Conservation (phyloP, 2,888 invertebrate genomes). For the Salticus scenicus region DNA sequence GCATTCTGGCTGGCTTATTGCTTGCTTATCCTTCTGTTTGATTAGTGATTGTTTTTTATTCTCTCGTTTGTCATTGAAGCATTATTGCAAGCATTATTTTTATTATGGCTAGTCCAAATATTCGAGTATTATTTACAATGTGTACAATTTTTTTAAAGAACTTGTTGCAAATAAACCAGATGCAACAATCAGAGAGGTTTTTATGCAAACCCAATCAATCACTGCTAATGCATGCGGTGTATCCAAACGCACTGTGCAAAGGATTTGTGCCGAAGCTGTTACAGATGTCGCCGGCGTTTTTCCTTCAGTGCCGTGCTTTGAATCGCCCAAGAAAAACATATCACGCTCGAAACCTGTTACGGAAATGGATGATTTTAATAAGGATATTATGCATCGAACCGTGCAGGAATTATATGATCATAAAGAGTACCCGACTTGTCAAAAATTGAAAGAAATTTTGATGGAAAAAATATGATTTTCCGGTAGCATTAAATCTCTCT, state of each 20-base stretch:
- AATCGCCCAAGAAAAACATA: neutral
- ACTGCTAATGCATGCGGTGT: neutral
- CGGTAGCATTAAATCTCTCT: neutral
- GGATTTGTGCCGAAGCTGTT: constrained; percentile 22
- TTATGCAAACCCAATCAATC: neutral
- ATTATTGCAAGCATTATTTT: no score
- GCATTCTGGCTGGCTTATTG: no score
- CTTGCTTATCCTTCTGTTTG: no score
- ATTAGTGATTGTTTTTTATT: no score
- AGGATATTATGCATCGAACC: neutral
- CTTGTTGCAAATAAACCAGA: neutral
- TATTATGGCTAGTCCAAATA: no score
- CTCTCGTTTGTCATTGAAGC: no score
- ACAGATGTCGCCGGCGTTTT: neutral
- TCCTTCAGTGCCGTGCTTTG: neutral
- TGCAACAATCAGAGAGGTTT: constrained; percentile 12
- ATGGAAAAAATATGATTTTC: constrained; percentile 15
- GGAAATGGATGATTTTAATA: constrained; percentile 15
- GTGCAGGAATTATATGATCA: neutral
- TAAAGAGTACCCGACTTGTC: neutral
- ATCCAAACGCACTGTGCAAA: constrained; percentile 5
- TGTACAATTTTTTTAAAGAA: no score
- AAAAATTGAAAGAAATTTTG: neutral
- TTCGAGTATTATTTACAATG: no score
- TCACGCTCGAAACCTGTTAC: neutral